Evolutionary conservation across 2,797 vertebrate genomes (phyloP).

Genomic region (Rousettus madagascariensis): DNA sequence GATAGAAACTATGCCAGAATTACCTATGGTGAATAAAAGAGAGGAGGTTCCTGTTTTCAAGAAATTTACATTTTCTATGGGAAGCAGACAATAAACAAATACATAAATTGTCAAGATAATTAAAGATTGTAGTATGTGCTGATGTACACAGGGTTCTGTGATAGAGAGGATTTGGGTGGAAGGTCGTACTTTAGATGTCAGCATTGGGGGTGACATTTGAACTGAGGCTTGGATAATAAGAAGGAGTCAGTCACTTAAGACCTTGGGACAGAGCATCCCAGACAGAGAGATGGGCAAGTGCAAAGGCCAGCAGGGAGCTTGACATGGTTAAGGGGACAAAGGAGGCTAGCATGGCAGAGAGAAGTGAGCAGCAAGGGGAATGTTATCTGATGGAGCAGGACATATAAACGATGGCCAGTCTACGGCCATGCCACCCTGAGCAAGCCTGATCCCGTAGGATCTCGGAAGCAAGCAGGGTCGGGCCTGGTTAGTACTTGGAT

Average conservation of each 20-base stretch:
- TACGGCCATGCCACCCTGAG: too few relatives aligned
- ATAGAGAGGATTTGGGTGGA: neutral
- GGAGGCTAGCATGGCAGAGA: neutral
- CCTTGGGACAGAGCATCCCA: neutral
- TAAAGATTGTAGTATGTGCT: neutral
- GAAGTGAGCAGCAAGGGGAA: neutral
- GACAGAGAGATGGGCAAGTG: neutral
- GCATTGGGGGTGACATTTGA: neutral
- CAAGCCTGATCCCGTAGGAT: too few relatives aligned
- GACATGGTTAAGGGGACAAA: neutral
- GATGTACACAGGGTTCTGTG: neutral
- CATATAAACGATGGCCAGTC: neutral
- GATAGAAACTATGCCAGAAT: neutral
- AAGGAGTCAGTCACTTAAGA: neutral
- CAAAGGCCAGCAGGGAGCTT: neutral
- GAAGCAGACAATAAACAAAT: constrained; percentile 19
- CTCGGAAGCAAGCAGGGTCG: too few relatives aligned
- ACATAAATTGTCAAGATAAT: constrained; percentile 22
- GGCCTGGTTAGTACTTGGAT: too few relatives aligned
- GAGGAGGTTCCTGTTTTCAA: neutral
- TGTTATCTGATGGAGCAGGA: neutral
- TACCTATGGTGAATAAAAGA: neutral
- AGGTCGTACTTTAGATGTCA: neutral
- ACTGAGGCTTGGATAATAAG: neutral
- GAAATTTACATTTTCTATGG: neutral